Base-by-base conservation (phyloP, 1,140 invertebrate species). In the Bombus consobrinus region DNA sequence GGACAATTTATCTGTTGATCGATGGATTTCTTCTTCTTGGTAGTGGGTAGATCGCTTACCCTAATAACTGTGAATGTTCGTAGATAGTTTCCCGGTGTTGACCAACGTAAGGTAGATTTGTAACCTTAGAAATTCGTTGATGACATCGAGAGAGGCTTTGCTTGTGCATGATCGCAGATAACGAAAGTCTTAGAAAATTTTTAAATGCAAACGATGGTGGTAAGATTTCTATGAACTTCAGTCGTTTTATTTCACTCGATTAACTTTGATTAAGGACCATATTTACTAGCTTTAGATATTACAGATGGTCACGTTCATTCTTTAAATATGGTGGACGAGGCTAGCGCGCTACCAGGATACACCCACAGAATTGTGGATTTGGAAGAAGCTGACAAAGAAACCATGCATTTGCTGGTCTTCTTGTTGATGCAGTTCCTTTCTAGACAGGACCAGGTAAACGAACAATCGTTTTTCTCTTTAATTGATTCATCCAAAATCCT, bases 401-500 rank as follows among this genome's bases (percentile, higher is more conserved):
- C 99, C 0, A 98, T 99, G 86, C 99, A 99, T 95, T 96, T 99
- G 34, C 95, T 99, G n/a, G 97, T 99, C 4, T 98, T 99, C 92
- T 96, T 99, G 13, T 96, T 99, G 5, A 99, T 99, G 97, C 99
- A 99, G 95, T 98, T 98, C 94, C 95, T 98, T 89, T 98, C 98
- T 0, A 96, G 97, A 88, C 96, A 96, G 68, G 97, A 97, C 92
- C 96, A 97, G 95, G 97, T 98, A 94, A 94, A 89, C 92, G 34
- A 74, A 77, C 77, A 15, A 28, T 12, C 4, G 25, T 53, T 53
- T 0, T 8, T 76, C 15, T 5, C 43, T 43, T 22, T 22, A 81
- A n/a, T 47, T 0, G 0, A 28, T 34, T 18, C n/a, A 1, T 0
- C 34, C 37, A 13, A 2, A 10, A 41, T 62, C 12, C 9, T 28